Evolutionary conservation across 2,113 vertebrate species (phyloP), one percentile per base, ranked within the genome.

Genomic region (Callipepla squamata): DNA sequence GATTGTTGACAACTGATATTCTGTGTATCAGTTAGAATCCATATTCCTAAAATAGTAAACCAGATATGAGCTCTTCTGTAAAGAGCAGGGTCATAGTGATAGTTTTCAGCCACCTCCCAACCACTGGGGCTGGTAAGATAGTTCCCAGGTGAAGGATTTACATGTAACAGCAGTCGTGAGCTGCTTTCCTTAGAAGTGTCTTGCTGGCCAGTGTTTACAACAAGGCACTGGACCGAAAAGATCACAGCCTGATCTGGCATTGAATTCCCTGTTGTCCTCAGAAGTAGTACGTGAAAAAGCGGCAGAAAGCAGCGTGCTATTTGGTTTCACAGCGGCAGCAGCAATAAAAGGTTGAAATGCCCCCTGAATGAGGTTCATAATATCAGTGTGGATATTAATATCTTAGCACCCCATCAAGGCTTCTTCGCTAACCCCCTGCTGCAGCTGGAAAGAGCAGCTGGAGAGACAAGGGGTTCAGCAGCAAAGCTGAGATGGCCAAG

Each of bases 261-360:
- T 47, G 67, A 67, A 53, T 66, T 87, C 79, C 70, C 59, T 22
- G 61, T 48, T 1, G 0, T 44, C 81, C 76, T 90, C 73, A 32
- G 63, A 93, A 65, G 57, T 36, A 20, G 63, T 36, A 15, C 34
- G 63, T 57, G 84, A 87, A 92, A 72, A 36, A 5, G 44, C 19
- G 59, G 59, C 81, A 85, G 85, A 67, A 91, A 83, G 51, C 1
- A 1, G 14, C 42, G n/a, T n/a, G 61, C 57, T 74, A 77, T 87
- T 94, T 91, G 80, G 94, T 95, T 74, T 94, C 91, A 68, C 85
- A 89, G 79, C 72, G 40, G 81, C 66, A 77, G 58, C 45, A 85
- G 75, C 87, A 91, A 80, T 61, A 90, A 95, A 92, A 63, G 55
- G 65, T 83, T 95, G 91, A 72, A 95, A 89, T 44, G 53, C 47